Conservation (phyloP, 2,113 vertebrate genomes). For the Chaetura pelagica region DNA sequence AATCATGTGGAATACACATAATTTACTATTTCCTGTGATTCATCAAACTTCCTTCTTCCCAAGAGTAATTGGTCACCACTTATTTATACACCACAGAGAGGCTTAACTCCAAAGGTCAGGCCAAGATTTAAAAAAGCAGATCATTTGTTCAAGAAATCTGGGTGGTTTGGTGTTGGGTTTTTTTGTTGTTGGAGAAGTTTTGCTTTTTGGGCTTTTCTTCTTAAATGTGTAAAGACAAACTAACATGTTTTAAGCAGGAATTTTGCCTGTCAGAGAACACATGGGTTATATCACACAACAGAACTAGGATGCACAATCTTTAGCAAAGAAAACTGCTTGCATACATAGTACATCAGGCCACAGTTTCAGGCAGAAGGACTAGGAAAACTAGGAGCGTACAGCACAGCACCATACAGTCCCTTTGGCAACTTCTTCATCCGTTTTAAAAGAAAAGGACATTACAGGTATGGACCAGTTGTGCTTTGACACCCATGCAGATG, state of each 20-base stretch:
- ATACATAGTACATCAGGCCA: fast-evolving
- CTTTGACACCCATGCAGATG: neutral
- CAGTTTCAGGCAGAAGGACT: neutral
- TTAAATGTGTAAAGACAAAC: neutral
- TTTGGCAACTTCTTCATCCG: neutral
- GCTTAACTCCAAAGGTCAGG: conserved; percentile 53
- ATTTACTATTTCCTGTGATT: conserved; percentile 81
- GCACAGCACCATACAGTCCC: fast-evolving
- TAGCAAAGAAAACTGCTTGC: neutral
- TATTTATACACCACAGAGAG: conserved; percentile 62
- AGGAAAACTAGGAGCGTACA: neutral
- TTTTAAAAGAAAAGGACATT: neutral
- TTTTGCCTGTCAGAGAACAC: neutral
- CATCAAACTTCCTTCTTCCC: conserved; percentile 77
- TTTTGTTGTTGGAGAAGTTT: neutral
- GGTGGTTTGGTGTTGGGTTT: neutral
- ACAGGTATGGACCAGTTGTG: neutral
- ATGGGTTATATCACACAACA: neutral
- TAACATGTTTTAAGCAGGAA: neutral
- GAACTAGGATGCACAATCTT: neutral
- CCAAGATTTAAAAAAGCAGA: conserved; percentile 29
- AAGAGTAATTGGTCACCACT: conserved; percentile 62
- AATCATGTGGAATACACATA: conserved; percentile 73
- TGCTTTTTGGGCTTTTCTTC: neutral
- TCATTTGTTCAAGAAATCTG: conserved; percentile 20